Percentiles rank a stretch among this genome's conserved stretches.
These are phyloP conservation scores for Tyrophagus putrescentiae DNA, from an alignment of 1,140 invertebrate genomes.

Conservation along the genomic window DNA sequence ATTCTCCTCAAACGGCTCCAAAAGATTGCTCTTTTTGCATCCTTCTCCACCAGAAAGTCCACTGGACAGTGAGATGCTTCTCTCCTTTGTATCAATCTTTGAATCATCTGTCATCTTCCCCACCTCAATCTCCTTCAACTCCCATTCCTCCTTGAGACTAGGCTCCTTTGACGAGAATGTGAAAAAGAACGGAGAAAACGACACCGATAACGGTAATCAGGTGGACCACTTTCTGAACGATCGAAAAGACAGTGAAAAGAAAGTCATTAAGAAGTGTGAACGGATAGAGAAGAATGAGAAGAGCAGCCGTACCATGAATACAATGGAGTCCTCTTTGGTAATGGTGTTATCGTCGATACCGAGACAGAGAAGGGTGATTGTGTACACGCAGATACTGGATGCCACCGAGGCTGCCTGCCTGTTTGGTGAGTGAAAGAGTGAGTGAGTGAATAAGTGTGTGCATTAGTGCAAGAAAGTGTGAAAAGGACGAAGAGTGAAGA, in stretches of 20 bases:
- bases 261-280: not conserved
- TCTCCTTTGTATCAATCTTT: not conserved
- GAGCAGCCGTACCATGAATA: constrained; percentile 1
- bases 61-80: not conserved
- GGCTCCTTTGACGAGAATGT: constrained; percentile 38
- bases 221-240: constrained; percentile 18
- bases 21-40: not conserved
- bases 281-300: not conserved
- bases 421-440: not conserved
- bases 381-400: constrained; percentile 6
- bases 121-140: not conserved
- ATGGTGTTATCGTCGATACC: not conserved
- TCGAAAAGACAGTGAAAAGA: no score
- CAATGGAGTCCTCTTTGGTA: constrained; percentile 1
- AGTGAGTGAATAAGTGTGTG: no score
- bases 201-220: constrained; percentile 40
- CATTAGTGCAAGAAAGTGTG: no score
- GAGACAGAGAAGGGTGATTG: not conserved
- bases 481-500: no score
- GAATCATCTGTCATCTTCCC: not conserved
- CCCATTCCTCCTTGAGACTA: not conserved
- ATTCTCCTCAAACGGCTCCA: not conserved
- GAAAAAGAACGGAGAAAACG: constrained; percentile 58
- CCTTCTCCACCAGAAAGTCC: no score
- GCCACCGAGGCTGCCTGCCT: constrained; percentile 1